Evolutionary conservation across 2,888 invertebrate species (phyloP).

Genomic region (Drosophila nr. perissopoda): DNA sequence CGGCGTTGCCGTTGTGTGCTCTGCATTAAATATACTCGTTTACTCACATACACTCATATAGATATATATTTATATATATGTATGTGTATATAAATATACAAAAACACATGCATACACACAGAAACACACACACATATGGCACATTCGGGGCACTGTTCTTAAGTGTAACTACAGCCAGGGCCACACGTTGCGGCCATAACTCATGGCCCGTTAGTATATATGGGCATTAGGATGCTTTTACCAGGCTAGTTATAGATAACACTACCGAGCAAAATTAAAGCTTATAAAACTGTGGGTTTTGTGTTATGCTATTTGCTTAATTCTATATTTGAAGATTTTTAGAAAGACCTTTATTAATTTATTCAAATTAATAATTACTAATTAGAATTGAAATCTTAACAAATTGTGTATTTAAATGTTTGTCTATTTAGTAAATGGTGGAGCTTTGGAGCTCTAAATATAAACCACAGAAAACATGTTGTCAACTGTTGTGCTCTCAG

Average conservation of each 20-base stretch:
- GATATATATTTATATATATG: neutral
- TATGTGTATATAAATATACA: neutral
- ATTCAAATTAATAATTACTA: neutral
- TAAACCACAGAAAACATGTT: neutral
- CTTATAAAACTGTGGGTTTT: neutral
- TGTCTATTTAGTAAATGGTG: neutral
- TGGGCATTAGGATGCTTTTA: conserved; percentile 69
- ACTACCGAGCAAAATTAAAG: conserved; percentile 32
- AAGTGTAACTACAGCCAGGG: conserved; percentile 71
- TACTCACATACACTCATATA: conserved; percentile 23
- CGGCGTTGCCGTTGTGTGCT: conserved; percentile 49
- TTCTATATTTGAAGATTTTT: neutral
- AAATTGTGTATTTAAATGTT: neutral
- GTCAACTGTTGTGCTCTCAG: neutral
- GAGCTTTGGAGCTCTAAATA: no score
- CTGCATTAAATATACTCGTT: conserved; percentile 62
- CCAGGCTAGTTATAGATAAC: conserved; percentile 59
- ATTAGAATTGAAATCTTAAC: neutral
- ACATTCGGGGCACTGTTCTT: conserved; percentile 44
- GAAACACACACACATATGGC: conserved; percentile 24
- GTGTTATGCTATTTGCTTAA: neutral
- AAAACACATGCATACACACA: conserved; percentile 9
- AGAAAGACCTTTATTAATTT: neutral
- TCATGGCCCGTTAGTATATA: conserved; percentile 60
- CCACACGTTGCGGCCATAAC: conserved; percentile 77